Evolutionary conservation across 2,888 invertebrate genomes (phyloP), one percentile per base, ranked within the genome.

Genomic region (Alentia gelatinosa): DNA sequence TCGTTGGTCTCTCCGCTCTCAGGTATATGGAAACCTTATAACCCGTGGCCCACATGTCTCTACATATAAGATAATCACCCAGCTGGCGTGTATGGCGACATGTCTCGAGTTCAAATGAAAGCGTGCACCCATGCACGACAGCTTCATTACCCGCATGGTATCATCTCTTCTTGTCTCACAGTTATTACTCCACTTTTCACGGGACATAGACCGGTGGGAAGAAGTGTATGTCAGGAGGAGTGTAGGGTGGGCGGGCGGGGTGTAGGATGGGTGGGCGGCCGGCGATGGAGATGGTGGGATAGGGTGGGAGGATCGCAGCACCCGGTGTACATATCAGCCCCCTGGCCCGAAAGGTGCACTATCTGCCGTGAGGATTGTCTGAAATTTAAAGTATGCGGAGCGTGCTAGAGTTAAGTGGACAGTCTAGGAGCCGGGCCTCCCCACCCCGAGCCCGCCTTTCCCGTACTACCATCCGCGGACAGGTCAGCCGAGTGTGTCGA

Each of bases 301-400:
- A n/a, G n/a, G n/a, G n/a, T n/a, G n/a, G n/a, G n/a, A n/a, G n/a
- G n/a, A n/a, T n/a, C n/a, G n/a, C n/a, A n/a, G n/a, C n/a, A 26
- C 30, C 74, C 74, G 12, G 39, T 26, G 79, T 35, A 37, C 37
- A 79, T 56, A 4, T 68, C 30, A 30, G 68, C 30, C n/a, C n/a
- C n/a, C 30, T 26, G 68, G 68, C 30, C 15, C 12, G 68, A 68
- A 79, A 79, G 15, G 79, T 79, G 23, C 37, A 79, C 79, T 79
- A 79, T n/a, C 79, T 0, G 79, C 1, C 1, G 86, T 26, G 30
- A 86, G 86, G 86, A 86, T 86, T 86, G 86, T 86, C 42, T n/a
- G 86, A 26, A 42, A 86, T 86, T 40, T 86, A 30, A 86, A 42
- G 47, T 86, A 86, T 86, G 86, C 42, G 50, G 86, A 50, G 79